A percentile compares a stretch with the other conserved stretches of the same genome.
These are phyloP conservation scores for Asbolus verrucosus DNA, from an alignment of 1,140 invertebrate species.

Conservation along the genomic window DNA sequence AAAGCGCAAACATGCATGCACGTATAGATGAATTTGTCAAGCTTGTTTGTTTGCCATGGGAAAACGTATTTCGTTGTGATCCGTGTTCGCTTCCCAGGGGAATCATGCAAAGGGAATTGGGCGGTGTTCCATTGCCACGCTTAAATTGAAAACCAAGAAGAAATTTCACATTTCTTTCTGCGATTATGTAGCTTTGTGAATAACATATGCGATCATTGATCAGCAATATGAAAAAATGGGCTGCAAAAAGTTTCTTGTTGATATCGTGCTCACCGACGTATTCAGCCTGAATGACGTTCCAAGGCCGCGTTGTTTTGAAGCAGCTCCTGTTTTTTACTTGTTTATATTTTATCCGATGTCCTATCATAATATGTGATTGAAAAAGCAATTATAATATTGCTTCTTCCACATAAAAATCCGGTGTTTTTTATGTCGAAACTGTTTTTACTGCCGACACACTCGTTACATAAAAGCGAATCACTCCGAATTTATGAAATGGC, in stretches of 20 bases:
- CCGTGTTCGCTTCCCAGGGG: slow-evolving; percentile 14
- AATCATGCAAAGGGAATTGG: slow-evolving; percentile 40
- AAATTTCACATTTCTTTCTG: slow-evolving; percentile 31
- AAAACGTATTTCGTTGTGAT: slow-evolving; percentile 43
- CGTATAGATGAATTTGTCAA: slow-evolving; percentile 31
- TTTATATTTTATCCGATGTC: slow-evolving; percentile 3
- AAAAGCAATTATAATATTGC: background rate
- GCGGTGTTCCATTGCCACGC: slow-evolving; percentile 39
- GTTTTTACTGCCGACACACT: no score
- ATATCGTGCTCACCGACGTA: slow-evolving; percentile 4
- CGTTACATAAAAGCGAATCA: no score
- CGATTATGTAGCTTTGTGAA: slow-evolving; percentile 37
- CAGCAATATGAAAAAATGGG: slow-evolving; percentile 16
- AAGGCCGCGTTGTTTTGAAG: background rate
- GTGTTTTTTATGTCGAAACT: no score
- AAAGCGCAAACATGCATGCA: slow-evolving; percentile 8
- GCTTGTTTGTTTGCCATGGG: slow-evolving; percentile 38
- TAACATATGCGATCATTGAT: slow-evolving; percentile 31
- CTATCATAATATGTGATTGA: background rate
- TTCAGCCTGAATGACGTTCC: background rate
- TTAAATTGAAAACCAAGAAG: slow-evolving; percentile 45
- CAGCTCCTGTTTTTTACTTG: background rate
- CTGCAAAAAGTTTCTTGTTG: slow-evolving; percentile 5
- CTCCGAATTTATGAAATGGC: no score
- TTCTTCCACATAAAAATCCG: no score